Evolutionary conservation across 2,113 vertebrate genomes (phyloP).

Genomic region (Pavo muticus): DNA sequence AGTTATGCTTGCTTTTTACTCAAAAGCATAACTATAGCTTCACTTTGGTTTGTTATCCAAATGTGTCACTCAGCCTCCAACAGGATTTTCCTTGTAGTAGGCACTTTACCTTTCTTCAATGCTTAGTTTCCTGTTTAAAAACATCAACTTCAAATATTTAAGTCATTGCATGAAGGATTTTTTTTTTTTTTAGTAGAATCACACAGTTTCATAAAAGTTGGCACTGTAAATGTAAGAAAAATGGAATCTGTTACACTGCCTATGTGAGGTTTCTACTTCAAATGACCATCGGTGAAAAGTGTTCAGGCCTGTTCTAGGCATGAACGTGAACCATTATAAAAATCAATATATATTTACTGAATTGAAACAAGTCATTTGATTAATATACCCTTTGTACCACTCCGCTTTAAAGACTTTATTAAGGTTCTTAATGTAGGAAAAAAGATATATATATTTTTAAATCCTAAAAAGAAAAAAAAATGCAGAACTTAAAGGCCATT

Average conservation of each 20-base stretch:
- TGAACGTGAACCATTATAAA: neutral
- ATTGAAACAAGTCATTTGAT: neutral
- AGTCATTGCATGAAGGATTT: neutral
- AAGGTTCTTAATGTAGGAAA: neutral
- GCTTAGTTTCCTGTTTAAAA: neutral
- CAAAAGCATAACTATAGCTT: neutral
- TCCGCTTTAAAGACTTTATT: neutral
- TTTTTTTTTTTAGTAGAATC: neutral
- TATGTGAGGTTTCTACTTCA: neutral
- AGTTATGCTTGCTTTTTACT: neutral
- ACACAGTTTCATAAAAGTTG: neutral
- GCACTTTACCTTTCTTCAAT: neutral
- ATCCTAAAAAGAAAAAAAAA: neutral
- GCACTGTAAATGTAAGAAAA: neutral
- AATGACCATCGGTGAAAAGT: neutral
- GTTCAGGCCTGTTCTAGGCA: neutral
- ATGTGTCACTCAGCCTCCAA: neutral
- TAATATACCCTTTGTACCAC: neutral
- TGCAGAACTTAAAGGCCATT: neutral
- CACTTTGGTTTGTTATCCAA: neutral
- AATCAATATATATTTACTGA: conserved; percentile 1
- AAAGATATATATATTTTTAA: neutral
- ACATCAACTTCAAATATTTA: neutral
- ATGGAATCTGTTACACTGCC: neutral
- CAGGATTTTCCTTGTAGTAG: neutral